Evolutionary conservation across 2,113 vertebrate species (phyloP), one percentile per base, ranked within the genome.

Genomic region (Madoqua kirkii): DNA sequence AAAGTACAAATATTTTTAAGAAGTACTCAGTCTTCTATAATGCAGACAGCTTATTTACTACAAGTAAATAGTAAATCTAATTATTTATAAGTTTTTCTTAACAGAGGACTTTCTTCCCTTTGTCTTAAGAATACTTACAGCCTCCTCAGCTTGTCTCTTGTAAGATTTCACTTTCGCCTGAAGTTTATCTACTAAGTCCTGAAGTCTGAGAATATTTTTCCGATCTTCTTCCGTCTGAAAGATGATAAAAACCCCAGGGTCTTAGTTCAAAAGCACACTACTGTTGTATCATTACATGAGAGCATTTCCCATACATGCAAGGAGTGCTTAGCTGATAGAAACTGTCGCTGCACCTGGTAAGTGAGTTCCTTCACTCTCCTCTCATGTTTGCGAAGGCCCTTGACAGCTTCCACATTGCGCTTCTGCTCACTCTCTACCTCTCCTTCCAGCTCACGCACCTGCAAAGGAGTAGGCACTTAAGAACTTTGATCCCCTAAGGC

Each of bases 401-500:
- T 99, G 64, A 98, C 76, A 0, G 98, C 96, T n/a, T 98, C 98
- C 2, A 11, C 96, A 1, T 98, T 98, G 57, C 99, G 98, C 95
- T 99, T 99, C 97, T 99, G 99, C 92, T 99, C 99, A 76, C 91
- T 97, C 52, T 99, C 99, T 52, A 99, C 98, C 85, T 99, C 99
- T 40, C 93, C 71, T 97, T 99, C 99, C 48, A 99, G 98, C 85
- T 99, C 99, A 86, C 99, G 99, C 5, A 99, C 99, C 99, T 99
- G 81, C 3, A 91, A 78, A 79, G n/a, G 81, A 96, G 9, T 33
- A 31, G n/a, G 15, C 36, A 60, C 55, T 95, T 96, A 86, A 92
- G 88, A 91, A 91, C 29, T 93, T 79, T 64, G 59, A 64, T 67
- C 60, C 76, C 71, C 3, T 74, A 43, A 81, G 33, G 15, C 45